Evolutionary conservation across 2,888 invertebrate species (phyloP), one percentile per base, ranked within the genome.

Genomic region (Latrodectus elegans): DNA sequence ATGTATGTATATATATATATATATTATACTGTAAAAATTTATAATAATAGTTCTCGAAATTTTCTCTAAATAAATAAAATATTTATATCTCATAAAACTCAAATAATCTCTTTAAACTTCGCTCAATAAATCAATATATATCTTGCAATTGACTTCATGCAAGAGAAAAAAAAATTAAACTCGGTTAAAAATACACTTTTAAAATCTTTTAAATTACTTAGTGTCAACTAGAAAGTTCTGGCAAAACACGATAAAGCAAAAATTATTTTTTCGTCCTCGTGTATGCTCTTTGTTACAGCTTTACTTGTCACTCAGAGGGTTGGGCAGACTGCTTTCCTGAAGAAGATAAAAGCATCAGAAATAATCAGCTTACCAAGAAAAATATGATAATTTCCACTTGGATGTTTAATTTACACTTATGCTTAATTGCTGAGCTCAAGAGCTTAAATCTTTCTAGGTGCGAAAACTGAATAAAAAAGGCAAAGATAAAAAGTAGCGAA

Each of bases 321-420:
- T n/a, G 17, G 53, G 49, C 8, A 64, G 38, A 51, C 22, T 60
- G 71, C 70, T 70, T 70, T 70, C 52, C 72, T 8, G 12, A 52
- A 55, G 65, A 17, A 70, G 84, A 84, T 84, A 84, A 84, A 53
- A 53, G 60, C 84, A 84, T 84, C 84, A 78, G 78, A 72, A 84
- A 84, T 84, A 84, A 84, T 84, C 84, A 84, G 84, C 84, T 84
- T 84, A 84, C 64, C 55, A 70, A 65, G 84, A 84, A 84, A 84
- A 84, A 84, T 84, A 84, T 84, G 84, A 84, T 84, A 84, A 84
- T 84, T 84, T 77, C 77, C 72, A 72, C 77, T 77, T 73, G 65
- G 52, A 60, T 72, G 77, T 84, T 84, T 78, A 84, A 84, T 84
- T 84, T 78, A 73, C 84, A 84, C 72, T 84, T 84, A 67, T 84